Evolutionary conservation across 2,797 vertebrate genomes (phyloP), one percentile per base, ranked within the genome.

Genomic region (Fringilla coelebs): DNA sequence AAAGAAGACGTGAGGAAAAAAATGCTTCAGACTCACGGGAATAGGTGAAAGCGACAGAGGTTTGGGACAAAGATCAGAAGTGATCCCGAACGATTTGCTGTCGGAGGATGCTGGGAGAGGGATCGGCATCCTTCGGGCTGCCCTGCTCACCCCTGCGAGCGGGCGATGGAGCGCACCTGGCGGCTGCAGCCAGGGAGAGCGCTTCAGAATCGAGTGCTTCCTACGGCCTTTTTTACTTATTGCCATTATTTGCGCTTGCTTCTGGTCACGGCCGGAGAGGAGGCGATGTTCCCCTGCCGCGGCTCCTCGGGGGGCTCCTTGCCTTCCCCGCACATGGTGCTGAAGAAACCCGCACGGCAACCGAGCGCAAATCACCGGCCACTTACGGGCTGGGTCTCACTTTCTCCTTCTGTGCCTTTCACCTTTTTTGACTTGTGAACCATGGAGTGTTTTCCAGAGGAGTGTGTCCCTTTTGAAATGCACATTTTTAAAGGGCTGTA

Each of bases 391-490:
- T 38, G 28, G 8, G 75, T 18, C 88, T 73, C 48, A 1, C 36
- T 45, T 82, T 88, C 77, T 46, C 25, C 46, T 46, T 73, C 78
- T 72, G 46, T 13, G 57, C 6, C 67, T 70, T 95, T 82, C 80
- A 87, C 93, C 88, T 90, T 87, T 90, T 86, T 85, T 92, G 85
- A 94, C 91, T 92, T 79, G 71, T 57, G 86, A 91, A 45, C 81
- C 71, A 46, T 65, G 85, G 88, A 90, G 63, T 49, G 52, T 76
- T 96, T 94, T 96, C 86, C 86, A 85, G 92, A 71, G 81, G 71
- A 96, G 60, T 32, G 9, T 4, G 34, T 89, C 48, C 48, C 84
- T 94, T 95, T 95, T 94, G 95, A 95, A 96, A 96, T 82, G 88
- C 95, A 93, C 90, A 82, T 95, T 91, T 81, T 54, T 73, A 26